Base-by-base conservation (phyloP, 2,797 vertebrate species). In the Ispidina picta region DNA sequence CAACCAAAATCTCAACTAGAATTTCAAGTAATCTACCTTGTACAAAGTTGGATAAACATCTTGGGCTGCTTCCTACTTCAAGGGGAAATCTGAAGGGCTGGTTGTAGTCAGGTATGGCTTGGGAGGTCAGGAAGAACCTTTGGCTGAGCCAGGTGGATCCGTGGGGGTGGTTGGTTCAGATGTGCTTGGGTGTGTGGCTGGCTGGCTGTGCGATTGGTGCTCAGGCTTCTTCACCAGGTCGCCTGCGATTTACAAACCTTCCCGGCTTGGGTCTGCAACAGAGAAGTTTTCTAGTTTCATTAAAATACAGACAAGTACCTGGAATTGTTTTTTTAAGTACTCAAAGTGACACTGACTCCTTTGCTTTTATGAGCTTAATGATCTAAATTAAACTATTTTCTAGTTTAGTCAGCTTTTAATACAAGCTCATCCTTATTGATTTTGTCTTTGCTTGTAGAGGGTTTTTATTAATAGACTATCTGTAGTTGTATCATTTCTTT, bases 121-220 rank as follows among this genome's bases (percentile, higher is more conserved):
- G 91, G 52, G 23, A 72, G 55, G 80, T 43, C 88, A 9, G 10
- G 48, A 23, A 9, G 86, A 96, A 96, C 96, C 97, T 97, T 98
- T 97, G 96, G 46, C 95, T 89, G 8, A 5, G 51, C 6, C 77
- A n/a, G 79, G 37, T 66, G 87, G 82, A 63, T 81, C 86, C 18
- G 26, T 2, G 56, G 76, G 75, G 29, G 78, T 65, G 31, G 58
- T 44, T 26, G 6, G 85, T 83, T 72, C 60, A 3, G 52, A 58
- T 54, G 15, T 16, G 69, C 86, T 39, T 16, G 9, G 92, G 95
- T 39, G 95, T 86, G 96, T 94, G 96, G 94, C 56, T 80, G 59
- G 52, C 81, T 6, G 59, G 49, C 81, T 6, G 43, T 10, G 83
- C 78, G 66, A 19, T 75, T 39, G 31, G 55, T 83, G 82, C 60